These are phyloP conservation scores for Telmatherina bonti DNA, from an alignment of 2,797 vertebrate species.

Conservation along the genomic window DNA sequence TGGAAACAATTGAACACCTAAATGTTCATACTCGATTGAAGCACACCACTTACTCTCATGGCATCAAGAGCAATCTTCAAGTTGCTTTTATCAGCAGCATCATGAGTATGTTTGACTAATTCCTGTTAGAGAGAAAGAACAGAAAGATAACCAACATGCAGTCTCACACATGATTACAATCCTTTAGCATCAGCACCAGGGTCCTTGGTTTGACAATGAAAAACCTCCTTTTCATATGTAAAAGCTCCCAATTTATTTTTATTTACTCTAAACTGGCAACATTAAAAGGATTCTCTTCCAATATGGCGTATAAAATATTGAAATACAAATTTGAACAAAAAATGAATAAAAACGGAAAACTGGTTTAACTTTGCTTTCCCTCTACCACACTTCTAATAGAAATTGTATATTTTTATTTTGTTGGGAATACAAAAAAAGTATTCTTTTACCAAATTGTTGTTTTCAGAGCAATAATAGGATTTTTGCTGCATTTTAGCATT, in stretches of 20 bases:
- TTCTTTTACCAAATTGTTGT: too few relatives aligned
- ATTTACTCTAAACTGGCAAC: background rate
- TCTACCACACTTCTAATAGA: background rate
- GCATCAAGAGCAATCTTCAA: slow-evolving; percentile 91
- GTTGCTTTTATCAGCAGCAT: slow-evolving; percentile 87
- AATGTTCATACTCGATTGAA: slow-evolving; percentile 49
- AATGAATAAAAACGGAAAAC: too few relatives aligned
- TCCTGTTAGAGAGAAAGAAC: slow-evolving; percentile 80
- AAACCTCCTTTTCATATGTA: background rate
- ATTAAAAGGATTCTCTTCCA: background rate
- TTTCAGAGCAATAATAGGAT: too few relatives aligned
- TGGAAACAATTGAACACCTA: slow-evolving; percentile 46
- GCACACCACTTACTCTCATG: slow-evolving; percentile 89
- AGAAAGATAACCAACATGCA: slow-evolving; percentile 13
- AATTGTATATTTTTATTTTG: background rate
- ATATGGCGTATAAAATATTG: too few relatives aligned
- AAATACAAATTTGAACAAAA: too few relatives aligned
- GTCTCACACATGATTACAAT: background rate
- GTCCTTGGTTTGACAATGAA: background rate
- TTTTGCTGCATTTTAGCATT: too few relatives aligned
- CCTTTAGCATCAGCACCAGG: background rate
- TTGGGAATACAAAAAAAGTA: background rate
- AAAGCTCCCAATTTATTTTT: background rate
- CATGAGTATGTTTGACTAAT: slow-evolving; percentile 92
- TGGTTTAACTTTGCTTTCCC: background rate